Evolutionary conservation across 2,888 invertebrate species (phyloP).

Genomic region (Myathropa florea): DNA sequence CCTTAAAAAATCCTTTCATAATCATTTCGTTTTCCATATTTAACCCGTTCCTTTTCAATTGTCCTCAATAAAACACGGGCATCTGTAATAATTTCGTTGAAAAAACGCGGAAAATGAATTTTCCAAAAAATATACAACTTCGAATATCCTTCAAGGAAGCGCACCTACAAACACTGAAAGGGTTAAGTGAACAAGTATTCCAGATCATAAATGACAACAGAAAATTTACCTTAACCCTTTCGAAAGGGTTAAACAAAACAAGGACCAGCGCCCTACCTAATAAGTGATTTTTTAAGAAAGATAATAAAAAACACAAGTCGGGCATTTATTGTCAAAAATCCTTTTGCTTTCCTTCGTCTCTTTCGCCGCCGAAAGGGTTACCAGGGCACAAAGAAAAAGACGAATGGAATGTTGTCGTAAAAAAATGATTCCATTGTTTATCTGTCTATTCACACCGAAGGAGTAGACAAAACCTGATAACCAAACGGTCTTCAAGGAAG

Average conservation of each 20-base stretch:
- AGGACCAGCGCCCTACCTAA: neutral
- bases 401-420: constrained; percentile 1
- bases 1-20: neutral
- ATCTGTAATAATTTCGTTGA: neutral
- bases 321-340: neutral
- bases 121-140: neutral
- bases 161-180: constrained; percentile 10
- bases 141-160: constrained; percentile 3
- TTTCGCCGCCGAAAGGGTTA: constrained; percentile 49
- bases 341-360: neutral
- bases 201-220: neutral
- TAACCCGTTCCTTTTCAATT: neutral
- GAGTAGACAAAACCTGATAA: neutral
- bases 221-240: constrained; percentile 20
- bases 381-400: neutral
- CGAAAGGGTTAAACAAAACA: constrained; percentile 21
- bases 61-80: neutral
- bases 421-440: constrained; percentile 31
- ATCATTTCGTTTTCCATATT: neutral
- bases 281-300: constrained; percentile 13
- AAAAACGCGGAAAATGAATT: neutral
- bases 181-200: constrained; percentile 39
- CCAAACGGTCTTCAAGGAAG: constrained; percentile 10
- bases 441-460: neutral
- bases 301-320: neutral